phyloP scores from a whole-genome alignment of 1,140 invertebrate species.

The Ephestia elutella region DNA sequence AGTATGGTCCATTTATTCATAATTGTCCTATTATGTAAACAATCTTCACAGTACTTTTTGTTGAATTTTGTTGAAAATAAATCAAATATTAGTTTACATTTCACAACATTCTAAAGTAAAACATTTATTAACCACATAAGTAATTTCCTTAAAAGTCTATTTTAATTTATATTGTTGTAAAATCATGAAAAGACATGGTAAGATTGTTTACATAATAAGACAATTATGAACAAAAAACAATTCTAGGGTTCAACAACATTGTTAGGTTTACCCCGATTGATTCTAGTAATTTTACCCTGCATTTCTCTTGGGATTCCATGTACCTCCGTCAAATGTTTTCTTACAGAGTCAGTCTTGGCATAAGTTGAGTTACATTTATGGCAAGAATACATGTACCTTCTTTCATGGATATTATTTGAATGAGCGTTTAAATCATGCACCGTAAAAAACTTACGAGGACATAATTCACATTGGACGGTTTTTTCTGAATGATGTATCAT shows the following conservation, averaged over 20 bases:
- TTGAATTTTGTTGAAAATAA: no score
- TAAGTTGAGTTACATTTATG: conserved; percentile 48
- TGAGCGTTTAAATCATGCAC: conserved; percentile 46
- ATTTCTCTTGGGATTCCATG: conserved; percentile 56
- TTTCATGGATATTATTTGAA: conserved; percentile 51
- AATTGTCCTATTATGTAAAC: no score
- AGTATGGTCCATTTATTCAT: no score
- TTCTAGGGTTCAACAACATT: neutral
- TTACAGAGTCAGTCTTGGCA: conserved; percentile 45
- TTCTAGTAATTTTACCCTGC: conserved; percentile 50
- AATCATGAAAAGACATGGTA: no score
- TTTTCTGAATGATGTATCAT: conserved; percentile 51
- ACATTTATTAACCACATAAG: no score
- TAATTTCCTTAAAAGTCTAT: no score
- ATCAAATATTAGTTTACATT: no score
- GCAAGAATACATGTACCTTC: conserved; percentile 54
- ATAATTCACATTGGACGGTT: conserved; percentile 46
- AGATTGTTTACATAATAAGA: no score
- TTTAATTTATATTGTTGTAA: no score
- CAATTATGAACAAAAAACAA: no score
- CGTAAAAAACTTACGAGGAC: conserved; percentile 48
- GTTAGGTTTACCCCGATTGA: conserved; percentile 29
- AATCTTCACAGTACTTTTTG: no score
- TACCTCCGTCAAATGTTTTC: conserved; percentile 46
- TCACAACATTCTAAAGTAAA: no score